Base-by-base conservation (phyloP, 2,113 vertebrate genomes). In the Tychaedon coryphoeus region DNA sequence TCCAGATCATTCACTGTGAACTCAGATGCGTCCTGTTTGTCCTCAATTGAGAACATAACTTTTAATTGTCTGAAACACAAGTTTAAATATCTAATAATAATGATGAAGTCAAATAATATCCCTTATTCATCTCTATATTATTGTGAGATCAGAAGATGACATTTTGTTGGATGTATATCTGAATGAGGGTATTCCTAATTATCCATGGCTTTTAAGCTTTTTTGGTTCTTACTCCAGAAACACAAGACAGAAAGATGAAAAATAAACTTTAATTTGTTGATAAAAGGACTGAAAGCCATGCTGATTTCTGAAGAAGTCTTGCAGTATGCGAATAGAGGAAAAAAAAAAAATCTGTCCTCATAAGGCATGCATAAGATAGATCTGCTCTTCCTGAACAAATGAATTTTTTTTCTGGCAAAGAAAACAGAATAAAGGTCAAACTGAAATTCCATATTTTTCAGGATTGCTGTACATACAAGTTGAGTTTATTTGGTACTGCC, bases 1-100 rank as follows among this genome's bases (percentile, higher is more conserved):
- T 79, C 19, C 66, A 93, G 66, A 87, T 80, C 62, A 90, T 38
- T 92, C 90, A 77, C 31, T 76, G 50, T 83, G 64, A 96, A 77
- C 54, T 95, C 90, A 95, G 81, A 70, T 94, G 81, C 96, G 87
- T 82, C 78, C 71, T 92, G 29, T 90, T 96, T 90, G 81, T 73
- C 90, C 71, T 94, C 64, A 83, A 15, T 12, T 40, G 31, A 73
- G 71, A 94, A 28, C 5, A 66, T 66, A 91, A 70, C 26, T 87
- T 64, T 73, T 62, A 79, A 69, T 88, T 90, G 36, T 51, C 50
- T 72, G 74, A 86, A 88, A 57, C 33, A 47, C 13, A 72, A 53
- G 7, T 54, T 81, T 61, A 89, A 89, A 34, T 82, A 53, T 57
- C 19, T 65, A 66, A 22, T 66, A 66, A 22, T 66, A 76, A 61